Evolutionary conservation across 2,888 invertebrate genomes (phyloP).

Genomic region (Lottia scabra): DNA sequence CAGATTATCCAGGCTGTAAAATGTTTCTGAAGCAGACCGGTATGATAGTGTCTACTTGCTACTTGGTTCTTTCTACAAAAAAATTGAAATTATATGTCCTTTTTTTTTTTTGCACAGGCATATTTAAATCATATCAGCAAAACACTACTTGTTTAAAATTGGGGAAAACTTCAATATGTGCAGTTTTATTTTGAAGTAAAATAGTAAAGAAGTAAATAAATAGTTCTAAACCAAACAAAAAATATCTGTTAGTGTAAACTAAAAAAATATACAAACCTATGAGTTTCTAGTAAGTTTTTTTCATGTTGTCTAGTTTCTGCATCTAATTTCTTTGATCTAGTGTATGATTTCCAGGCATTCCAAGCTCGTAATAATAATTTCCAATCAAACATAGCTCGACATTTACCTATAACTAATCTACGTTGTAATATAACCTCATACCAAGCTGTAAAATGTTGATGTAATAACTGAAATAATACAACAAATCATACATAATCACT

Average conservation of each 20-base stretch:
- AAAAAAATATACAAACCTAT: slow-evolving; percentile 47
- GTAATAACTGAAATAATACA: slow-evolving; percentile 48
- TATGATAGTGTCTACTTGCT: slow-evolving; percentile 51
- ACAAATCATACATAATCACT: neutral
- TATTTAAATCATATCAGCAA: too few relatives aligned
- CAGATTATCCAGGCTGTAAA: slow-evolving; percentile 55
- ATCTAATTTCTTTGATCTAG: slow-evolving; percentile 40
- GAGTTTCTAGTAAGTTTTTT: slow-evolving; percentile 45
- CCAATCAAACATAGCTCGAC: slow-evolving; percentile 66
- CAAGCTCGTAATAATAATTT: slow-evolving; percentile 58
- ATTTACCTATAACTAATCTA: slow-evolving; percentile 62
- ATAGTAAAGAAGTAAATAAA: too few relatives aligned
- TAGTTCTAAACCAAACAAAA: too few relatives aligned
- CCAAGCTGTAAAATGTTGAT: slow-evolving; percentile 64
- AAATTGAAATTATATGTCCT: neutral
- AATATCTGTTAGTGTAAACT: neutral
- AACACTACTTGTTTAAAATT: too few relatives aligned
- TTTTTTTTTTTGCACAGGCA: too few relatives aligned
- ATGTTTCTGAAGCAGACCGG: slow-evolving; percentile 46
- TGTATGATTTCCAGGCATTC: slow-evolving; percentile 61
- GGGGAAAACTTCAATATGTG: too few relatives aligned
- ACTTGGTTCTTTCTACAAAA: slow-evolving; percentile 49
- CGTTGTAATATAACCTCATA: slow-evolving; percentile 60
- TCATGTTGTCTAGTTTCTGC: slow-evolving; percentile 53
- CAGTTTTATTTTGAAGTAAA: too few relatives aligned